Percentiles rank a stretch among this genome's conserved stretches.
These are phyloP conservation scores for Teleogryllus oceanicus DNA, from an alignment of 2,888 invertebrate genomes.

Conservation along the genomic window DNA sequence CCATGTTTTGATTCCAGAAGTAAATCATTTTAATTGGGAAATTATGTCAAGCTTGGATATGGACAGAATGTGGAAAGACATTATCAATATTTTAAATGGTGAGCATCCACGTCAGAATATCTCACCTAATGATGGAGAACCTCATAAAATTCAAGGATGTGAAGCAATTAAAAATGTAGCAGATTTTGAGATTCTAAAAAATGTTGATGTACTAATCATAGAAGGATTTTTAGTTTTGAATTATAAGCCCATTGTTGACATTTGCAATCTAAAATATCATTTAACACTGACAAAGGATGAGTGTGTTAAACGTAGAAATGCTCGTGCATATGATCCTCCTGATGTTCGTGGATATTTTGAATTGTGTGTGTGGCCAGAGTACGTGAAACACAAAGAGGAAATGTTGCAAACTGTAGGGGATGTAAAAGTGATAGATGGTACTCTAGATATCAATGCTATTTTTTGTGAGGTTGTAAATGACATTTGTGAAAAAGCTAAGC, in stretches of 20 bases:
- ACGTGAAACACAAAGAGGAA: slow-evolving; percentile 57
- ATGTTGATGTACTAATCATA: slow-evolving; percentile 56
- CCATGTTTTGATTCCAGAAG: slow-evolving; percentile 59
- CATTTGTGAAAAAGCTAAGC: not conserved
- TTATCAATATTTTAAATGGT: slow-evolving; percentile 44
- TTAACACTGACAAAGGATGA: slow-evolving; percentile 65
- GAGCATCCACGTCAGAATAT: not conserved
- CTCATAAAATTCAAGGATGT: not conserved
- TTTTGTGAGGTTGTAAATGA: slow-evolving; percentile 24
- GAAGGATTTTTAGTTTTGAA: slow-evolving; percentile 77
- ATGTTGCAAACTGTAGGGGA: slow-evolving; percentile 44
- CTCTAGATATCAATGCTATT: not conserved
- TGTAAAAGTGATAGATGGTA: slow-evolving; percentile 38
- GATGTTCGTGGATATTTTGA: slow-evolving; percentile 88
- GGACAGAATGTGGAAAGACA: slow-evolving; percentile 63
- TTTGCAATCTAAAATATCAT: slow-evolving; percentile 73
- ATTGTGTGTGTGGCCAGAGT: slow-evolving; percentile 85
- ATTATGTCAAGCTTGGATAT: slow-evolving; percentile 68
- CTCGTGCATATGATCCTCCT: slow-evolving; percentile 75
- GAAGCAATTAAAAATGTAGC: slow-evolving; percentile 31
- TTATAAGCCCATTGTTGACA: slow-evolving; percentile 60
- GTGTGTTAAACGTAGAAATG: slow-evolving; percentile 60
- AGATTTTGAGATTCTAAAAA: slow-evolving; percentile 30
- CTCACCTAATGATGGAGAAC: not conserved
- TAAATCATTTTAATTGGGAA: slow-evolving; percentile 77